Conservation (phyloP, 2,797 vertebrate species). For the Fistularia commersonii region DNA sequence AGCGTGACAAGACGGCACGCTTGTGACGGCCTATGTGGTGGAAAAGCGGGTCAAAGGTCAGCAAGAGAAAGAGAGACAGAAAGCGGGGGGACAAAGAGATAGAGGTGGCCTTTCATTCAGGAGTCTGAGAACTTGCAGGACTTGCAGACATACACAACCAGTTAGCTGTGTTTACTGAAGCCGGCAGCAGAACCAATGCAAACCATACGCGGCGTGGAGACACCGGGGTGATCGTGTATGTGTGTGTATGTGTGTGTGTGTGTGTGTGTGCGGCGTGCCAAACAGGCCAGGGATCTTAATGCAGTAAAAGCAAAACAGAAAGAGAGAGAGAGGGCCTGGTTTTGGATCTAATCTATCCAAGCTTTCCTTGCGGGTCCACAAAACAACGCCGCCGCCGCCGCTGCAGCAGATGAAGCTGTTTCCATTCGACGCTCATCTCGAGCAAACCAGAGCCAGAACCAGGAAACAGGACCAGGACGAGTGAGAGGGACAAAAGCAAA, state of each 20-base stretch:
- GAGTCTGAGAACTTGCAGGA: conserved; percentile 43
- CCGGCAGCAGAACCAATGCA: conserved; percentile 67
- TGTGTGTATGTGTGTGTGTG: conserved; percentile 31
- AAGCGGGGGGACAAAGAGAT: conserved; percentile 16
- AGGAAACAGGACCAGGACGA: conserved; percentile 9
- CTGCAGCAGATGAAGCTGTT: conserved; percentile 36
- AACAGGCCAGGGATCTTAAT: conserved; percentile 45
- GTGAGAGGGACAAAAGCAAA: not conserved
- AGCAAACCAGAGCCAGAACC: too few relatives aligned
- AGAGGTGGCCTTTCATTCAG: conserved; percentile 50
- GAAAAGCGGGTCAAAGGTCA: conserved; percentile 50
- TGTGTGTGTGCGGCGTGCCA: conserved; percentile 22
- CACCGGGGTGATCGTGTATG: conserved; percentile 35
- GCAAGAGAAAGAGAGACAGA: conserved; percentile 11
- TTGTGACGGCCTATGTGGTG: conserved; percentile 41
- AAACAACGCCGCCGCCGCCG: conserved; percentile 37
- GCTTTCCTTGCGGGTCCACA: conserved; percentile 49
- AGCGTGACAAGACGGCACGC: conserved; percentile 40
- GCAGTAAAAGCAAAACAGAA: conserved; percentile 49
- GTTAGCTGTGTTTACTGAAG: conserved; percentile 68
- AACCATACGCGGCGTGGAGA: conserved; percentile 58
- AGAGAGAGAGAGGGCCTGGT: conserved; percentile 44
- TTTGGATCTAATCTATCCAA: conserved; percentile 46
- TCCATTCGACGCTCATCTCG: conserved; percentile 44
- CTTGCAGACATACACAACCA: conserved; percentile 59